These are phyloP conservation scores for Centroberyx gerrardi DNA, from an alignment of 2,797 vertebrate species.

Conservation along the genomic window DNA sequence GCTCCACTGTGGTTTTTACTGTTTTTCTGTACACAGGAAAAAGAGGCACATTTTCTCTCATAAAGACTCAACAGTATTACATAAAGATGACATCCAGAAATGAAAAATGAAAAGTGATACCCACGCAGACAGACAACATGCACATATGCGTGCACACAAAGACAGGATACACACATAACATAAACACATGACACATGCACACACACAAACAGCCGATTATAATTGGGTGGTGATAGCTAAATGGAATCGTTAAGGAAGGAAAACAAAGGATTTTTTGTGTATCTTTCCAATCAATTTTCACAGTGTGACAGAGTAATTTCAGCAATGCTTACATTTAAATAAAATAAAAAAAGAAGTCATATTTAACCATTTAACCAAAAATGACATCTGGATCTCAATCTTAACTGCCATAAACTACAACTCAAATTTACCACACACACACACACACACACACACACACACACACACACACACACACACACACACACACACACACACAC, in stretches of 20 bases:
- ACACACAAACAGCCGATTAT: background rate
- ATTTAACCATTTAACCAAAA: constrained; percentile 2
- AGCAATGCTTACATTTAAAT: too few species aligned
- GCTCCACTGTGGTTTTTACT: too few species aligned
- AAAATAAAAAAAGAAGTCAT: background rate
- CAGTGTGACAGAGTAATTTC: too few species aligned
- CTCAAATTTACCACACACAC: background rate
- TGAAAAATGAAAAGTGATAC: background rate
- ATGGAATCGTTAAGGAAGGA: background rate
- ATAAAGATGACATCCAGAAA: background rate
- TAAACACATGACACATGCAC: background rate
- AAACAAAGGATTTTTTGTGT: background rate
- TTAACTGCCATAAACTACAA: constrained; percentile 19
- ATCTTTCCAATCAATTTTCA: background rate
- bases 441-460: constrained; percentile 5
- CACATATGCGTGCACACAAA: background rate
- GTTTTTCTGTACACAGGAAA: too few species aligned
- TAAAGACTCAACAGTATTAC: too few species aligned
- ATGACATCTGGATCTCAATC: constrained; percentile 25
- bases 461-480: constrained; percentile 1
- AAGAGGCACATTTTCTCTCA: background rate
- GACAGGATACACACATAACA: too few species aligned
- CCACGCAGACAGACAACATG: background rate
- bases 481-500: background rate
- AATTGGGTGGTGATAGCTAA: background rate